phyloP scores from a whole-genome alignment of 2,113 vertebrate species.

The Neodon shergylaensis region DNA sequence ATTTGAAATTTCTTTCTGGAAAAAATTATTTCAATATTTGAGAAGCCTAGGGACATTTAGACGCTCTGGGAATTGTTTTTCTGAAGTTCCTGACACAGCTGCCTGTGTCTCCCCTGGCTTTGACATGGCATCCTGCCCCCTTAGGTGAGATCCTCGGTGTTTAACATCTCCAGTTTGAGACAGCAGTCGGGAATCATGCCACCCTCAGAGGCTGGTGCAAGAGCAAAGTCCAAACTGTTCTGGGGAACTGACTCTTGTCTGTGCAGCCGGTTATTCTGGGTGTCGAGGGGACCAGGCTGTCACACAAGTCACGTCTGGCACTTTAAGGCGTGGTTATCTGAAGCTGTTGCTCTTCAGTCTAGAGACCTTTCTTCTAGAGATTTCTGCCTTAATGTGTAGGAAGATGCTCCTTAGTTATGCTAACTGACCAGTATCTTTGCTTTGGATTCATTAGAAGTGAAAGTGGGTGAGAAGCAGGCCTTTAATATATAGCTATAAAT shows the following conservation, averaged over 20 bases:
- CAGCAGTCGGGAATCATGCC: constrained; percentile 63
- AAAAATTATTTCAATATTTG: constrained; percentile 43
- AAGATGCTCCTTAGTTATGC: background rate
- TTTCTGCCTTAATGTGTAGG: background rate
- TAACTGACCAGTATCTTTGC: background rate
- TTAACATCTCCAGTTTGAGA: constrained; percentile 42
- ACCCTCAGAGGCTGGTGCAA: constrained; percentile 51
- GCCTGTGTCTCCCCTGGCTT: background rate
- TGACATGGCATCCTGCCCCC: background rate
- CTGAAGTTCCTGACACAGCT: background rate
- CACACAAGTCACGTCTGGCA: background rate
- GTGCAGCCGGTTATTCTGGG: constrained; percentile 62
- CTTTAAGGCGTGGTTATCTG: background rate
- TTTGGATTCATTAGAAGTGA: background rate
- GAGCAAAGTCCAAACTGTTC: constrained; percentile 67
- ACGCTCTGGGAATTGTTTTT: background rate
- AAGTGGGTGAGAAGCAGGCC: background rate
- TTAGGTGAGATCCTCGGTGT: constrained; percentile 26
- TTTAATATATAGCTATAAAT: background rate
- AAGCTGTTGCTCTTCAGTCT: background rate
- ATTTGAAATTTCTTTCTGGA: constrained; percentile 42
- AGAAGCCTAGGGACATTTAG: background rate
- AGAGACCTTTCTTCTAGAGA: background rate
- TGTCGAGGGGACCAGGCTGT: background rate
- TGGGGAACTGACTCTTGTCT: constrained; percentile 47